phyloP scores from a whole-genome alignment of 2,113 vertebrate genomes.

The Myotis yumanensis region DNA sequence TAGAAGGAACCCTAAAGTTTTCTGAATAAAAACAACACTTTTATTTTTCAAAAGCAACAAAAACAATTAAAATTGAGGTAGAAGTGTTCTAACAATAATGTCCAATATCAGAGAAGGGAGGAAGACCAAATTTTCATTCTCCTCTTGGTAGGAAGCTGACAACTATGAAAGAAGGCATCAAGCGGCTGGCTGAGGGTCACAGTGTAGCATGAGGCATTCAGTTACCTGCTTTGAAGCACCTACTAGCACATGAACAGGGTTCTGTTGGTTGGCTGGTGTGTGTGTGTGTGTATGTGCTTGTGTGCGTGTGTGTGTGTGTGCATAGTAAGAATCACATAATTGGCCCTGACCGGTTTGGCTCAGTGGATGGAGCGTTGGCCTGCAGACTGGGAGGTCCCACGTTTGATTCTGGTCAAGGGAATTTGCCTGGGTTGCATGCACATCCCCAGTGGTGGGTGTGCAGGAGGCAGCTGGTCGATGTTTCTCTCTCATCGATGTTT shows the following conservation, averaged over 20 bases:
- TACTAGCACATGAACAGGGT: background rate
- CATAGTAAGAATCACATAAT: background rate
- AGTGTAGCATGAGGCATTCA: too few relatives aligned
- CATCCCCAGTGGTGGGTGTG: too few relatives aligned
- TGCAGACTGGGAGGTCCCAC: too few relatives aligned
- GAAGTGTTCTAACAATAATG: background rate
- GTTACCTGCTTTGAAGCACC: background rate
- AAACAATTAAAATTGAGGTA: background rate
- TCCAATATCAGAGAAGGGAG: background rate
- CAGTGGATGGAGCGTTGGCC: too few relatives aligned
- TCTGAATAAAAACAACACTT: background rate
- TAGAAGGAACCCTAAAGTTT: slow-evolving; percentile 13
- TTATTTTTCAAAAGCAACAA: slow-evolving; percentile 4
- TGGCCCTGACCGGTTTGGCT: too few relatives aligned
- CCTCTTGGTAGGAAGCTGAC: background rate
- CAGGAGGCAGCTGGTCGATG: too few relatives aligned
- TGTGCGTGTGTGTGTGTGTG: background rate
- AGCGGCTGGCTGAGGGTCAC: background rate
- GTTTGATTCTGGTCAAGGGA: too few relatives aligned
- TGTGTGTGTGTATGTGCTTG: background rate
- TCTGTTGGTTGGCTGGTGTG: background rate
- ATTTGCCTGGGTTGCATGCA: too few relatives aligned
- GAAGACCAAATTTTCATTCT: background rate
- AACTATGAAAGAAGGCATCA: background rate
- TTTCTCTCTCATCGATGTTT: too few relatives aligned